These are phyloP conservation scores for Malurus splendens DNA, from an alignment of 2,797 vertebrate genomes.

Conservation along the genomic window DNA sequence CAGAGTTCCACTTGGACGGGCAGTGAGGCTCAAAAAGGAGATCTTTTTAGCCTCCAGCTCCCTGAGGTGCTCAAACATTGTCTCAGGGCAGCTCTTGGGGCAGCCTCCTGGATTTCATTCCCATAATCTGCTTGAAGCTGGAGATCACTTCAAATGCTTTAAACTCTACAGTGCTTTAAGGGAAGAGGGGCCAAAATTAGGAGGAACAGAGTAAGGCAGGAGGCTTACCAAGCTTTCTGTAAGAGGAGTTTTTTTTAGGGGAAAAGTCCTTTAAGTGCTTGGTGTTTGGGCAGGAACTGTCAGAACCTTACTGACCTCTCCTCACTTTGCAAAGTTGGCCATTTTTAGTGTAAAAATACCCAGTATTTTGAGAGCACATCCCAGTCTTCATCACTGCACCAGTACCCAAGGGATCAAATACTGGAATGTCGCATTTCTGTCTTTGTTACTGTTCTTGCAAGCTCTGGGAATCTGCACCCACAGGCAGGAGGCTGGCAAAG, in stretches of 20 bases:
- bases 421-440: neutral
- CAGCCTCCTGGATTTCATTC: neutral
- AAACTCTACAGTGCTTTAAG: neutral
- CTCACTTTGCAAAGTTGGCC: neutral
- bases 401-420: neutral
- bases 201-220: neutral
- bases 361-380: neutral
- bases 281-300: neutral
- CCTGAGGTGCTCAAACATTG: neutral
- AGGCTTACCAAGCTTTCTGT: neutral
- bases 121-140: neutral
- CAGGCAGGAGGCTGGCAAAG: neutral
- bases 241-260: neutral
- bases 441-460: neutral
- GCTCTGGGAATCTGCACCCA: neutral
- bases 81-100: neutral
- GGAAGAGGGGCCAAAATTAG: neutral
- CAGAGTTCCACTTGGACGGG: neutral
- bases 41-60: neutral
- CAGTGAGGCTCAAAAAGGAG: neutral
- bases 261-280: neutral
- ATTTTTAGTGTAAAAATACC: neutral
- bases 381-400: neutral
- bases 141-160: neutral
- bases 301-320: neutral